Evolutionary conservation across 2,113 vertebrate genomes (phyloP).

Genomic region (Stercorarius parasiticus): DNA sequence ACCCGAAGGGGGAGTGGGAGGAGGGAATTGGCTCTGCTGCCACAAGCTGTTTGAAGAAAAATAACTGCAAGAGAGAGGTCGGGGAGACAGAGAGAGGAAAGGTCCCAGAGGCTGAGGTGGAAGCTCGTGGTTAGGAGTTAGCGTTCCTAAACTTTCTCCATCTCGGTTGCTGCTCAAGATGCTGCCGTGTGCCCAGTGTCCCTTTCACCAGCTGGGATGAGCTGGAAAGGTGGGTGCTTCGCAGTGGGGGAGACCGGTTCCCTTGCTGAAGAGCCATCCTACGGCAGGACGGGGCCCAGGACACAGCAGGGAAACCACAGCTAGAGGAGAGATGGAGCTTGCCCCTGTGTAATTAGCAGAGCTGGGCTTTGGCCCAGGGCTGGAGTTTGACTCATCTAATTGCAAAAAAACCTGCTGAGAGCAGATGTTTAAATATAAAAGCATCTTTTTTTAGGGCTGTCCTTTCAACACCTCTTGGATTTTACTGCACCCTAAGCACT

Average conservation of each 20-base stretch:
- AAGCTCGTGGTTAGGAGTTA: neutral
- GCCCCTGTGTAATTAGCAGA: neutral
- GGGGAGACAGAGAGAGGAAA: neutral
- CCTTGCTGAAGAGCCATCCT: neutral
- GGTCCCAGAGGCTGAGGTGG: neutral
- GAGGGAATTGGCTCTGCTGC: neutral
- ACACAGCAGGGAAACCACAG: neutral
- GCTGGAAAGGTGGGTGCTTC: neutral
- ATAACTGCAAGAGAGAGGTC: neutral
- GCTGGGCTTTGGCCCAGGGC: neutral
- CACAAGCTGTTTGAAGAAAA: neutral
- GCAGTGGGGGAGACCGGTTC: neutral
- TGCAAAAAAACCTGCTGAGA: conserved; percentile 8
- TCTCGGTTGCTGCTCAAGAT: neutral
- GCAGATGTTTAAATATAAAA: conserved; percentile 30
- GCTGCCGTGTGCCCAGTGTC: accelerated
- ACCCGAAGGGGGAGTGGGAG: neutral
- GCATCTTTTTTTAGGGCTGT: neutral
- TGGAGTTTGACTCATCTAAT: conserved; percentile 17
- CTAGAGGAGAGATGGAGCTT: neutral
- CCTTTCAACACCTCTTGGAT: neutral
- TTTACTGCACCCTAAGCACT: neutral
- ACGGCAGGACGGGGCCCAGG: neutral
- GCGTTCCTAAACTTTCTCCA: neutral
- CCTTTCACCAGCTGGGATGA: neutral